Base-by-base conservation (phyloP, 2,888 invertebrate genomes). In the Euzetes globulus region DNA sequence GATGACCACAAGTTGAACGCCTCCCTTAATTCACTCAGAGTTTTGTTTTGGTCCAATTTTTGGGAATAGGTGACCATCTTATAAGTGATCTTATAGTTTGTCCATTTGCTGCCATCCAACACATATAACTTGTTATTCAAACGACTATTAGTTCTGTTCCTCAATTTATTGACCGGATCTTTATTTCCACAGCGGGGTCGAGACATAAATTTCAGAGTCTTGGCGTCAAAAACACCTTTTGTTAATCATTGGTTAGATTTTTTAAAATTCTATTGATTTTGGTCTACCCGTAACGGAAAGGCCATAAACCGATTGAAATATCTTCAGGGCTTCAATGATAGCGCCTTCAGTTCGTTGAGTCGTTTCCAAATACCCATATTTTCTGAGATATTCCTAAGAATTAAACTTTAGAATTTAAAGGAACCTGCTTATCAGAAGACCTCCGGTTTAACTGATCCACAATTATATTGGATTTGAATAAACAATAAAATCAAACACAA, bases 1-100 rank as follows among this genome's bases (percentile, higher is more conserved):
- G 22, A 1, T 13, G 68, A 45, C 68, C 68, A 68, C 4, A 22
- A 22, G 1, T 22, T 41, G 22, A 45, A 68, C 2, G 45, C n/a
- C 4, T 19, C 1, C 19, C 45, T 22, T 19, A 68, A 7, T 19
- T 3, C 11, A n/a, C 45, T 13, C 1, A 37, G 9, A 17, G 22
- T 22, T 4, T 17, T 9, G 1, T 45, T 22, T 41, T 68, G 1
- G 13, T 37, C 9, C 22, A 45, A 5, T 7, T 27, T 33, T 6
- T 11, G 1, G 33, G 17, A n/a, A 7, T 7, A 63, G 4, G 9
- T 9, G 3, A 4, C 17, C 11, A 68, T 19, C 13, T 41, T 68
- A 7, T 68, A 68, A 1, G 68, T 68, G 1, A 68, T 22, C 68
- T 68, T 68, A 68, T 37, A 45, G 22, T 68, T 68, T 19, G 41